Base-by-base conservation (phyloP, 2,888 invertebrate species). In the Atethmia centrago region DNA sequence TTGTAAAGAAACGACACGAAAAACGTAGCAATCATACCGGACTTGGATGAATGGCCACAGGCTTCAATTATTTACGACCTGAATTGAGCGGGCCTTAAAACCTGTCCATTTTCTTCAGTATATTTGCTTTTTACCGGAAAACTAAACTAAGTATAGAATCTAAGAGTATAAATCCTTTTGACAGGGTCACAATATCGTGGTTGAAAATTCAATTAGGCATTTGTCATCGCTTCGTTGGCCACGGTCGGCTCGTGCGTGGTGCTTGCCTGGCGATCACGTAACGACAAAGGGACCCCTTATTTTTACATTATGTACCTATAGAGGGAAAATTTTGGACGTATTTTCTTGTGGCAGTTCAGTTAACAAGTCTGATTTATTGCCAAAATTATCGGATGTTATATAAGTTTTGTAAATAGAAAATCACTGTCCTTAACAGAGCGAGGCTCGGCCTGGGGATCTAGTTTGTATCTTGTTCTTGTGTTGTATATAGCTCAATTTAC, bases 171-270 rank as follows among this genome's bases (percentile, higher is more conserved):
- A 91, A 93, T 92, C 91, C 91, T 90, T 90, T 89, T 89, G 90
- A 89, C 88, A 85, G 85, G 84, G 73, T 82, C 87, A 91, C 91
- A 93, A 92, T 90, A 90, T 90, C 88, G 90, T 89, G 89, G 88
- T 89, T 93, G 90, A 92, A 94, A 94, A 94, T 94, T 94, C 94
- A 95, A 95, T 95, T 94, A 95, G 92, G 91, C 90, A 92, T 94
- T 94, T 93, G 92, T 91, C 91, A 90, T 89, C 92, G 93, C 92
- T 92, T 91, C 91, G 92, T 90, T 93, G 92, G 90, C 81, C 88
- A 78, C 89, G 68, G 88, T 83, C 85, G 89, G 88, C 71, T 90
- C 94, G 93, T 93, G 94, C 94, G 94, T 94, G 91, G 89, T 89
- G 88, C 88, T 84, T 85, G 84, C 86, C 87, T 85, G 80, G 75